Conservation (phyloP, 1,140 invertebrate genomes). For the Sarcophaga peregrina region DNA sequence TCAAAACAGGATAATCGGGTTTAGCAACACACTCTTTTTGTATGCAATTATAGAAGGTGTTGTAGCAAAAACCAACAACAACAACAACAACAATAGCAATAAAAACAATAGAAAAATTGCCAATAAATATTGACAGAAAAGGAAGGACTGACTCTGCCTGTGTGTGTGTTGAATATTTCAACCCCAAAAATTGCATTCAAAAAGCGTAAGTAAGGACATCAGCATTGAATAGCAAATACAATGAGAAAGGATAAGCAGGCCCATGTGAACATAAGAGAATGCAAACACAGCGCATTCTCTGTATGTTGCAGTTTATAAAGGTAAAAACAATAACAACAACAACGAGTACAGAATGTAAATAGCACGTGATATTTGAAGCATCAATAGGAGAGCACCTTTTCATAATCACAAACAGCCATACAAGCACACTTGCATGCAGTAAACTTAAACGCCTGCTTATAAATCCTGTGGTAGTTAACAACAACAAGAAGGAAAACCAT, state of each 20-base stretch:
- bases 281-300: neutral
- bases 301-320: neutral
- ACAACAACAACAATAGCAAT: neutral
- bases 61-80: conserved; percentile 15
- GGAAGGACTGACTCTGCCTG: too few species aligned
- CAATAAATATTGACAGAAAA: too few species aligned
- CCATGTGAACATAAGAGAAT: neutral
- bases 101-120: neutral
- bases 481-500: too few species aligned
- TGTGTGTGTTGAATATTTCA: neutral
- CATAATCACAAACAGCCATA: too few species aligned
- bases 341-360: neutral
- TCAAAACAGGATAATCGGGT: too few species aligned
- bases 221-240: neutral
- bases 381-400: neutral
- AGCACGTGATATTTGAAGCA: conserved; percentile 14
- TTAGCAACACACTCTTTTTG: too few species aligned
- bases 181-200: conserved; percentile 17
- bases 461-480: too few species aligned
- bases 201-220: neutral
- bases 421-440: too few species aligned
- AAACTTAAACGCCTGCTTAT: too few species aligned
- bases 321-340: neutral
- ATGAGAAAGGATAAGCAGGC: neutral
- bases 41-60: neutral